Evolutionary conservation across 2,113 vertebrate species (phyloP), one percentile per base, ranked within the genome.

Genomic region (Mola mola): DNA sequence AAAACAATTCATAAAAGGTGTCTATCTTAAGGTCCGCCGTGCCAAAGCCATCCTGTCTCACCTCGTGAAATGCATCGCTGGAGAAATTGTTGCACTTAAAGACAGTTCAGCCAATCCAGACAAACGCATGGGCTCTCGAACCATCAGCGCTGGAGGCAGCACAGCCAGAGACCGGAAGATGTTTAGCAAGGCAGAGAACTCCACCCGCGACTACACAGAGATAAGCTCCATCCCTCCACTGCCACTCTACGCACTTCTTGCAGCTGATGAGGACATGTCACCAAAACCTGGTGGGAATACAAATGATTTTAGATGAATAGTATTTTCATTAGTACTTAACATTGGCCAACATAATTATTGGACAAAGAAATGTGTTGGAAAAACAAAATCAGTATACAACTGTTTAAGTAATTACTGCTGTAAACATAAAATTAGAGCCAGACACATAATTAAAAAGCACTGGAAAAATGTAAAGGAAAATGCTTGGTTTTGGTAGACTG

Each of bases 1-100:
- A 28, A 44, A n/a, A 21, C 5, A 49, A 34, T 4, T 20, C 21
- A 52, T 5, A 40, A 22, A 8, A 15, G 56, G 43, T 47, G 9
- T 77, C 11, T 29, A 0, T 69, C 11, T 28, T 34, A 26, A 90
- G 89, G 89, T 90, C 59, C 79, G 85, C 49, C 93, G 97, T 77
- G 94, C 95, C 75, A 98, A 98, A 81, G 97, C 97, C 49, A 98
- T 99, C 81, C 89, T 99, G 24, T 96, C 96, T 4, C 97, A 99
- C 83, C 85, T 99, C 51, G 96, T 98, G 40, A 98, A 98, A 79
- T 98, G 95, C 83, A 98, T 98, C 81, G 97, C 97, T 46, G 96
- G 97, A 46, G 97, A 99, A 90, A 90, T 98, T 28, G 94, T 98
- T 72, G 86, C 92, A 56, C n/a, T 97, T 34, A 94, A 90, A 81